Conservation (phyloP, 1,140 invertebrate genomes). For the Platyura marginata region DNA sequence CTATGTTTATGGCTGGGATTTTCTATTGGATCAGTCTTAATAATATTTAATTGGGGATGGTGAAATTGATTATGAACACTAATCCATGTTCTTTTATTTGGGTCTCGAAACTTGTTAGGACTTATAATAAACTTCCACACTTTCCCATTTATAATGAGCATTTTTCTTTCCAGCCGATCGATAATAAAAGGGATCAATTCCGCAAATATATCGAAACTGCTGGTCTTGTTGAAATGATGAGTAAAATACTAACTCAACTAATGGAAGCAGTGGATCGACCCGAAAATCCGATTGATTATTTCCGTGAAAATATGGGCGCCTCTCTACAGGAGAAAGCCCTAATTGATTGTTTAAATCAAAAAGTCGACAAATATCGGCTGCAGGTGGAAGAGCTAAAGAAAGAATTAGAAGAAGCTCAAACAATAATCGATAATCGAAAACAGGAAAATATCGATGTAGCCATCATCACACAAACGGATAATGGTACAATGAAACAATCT, state of each 20-base stretch:
- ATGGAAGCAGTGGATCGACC: constrained; percentile 83
- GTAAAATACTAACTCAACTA: constrained; percentile 65
- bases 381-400: constrained; percentile 13
- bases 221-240: constrained; percentile 80
- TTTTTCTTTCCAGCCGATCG: constrained; percentile 36
- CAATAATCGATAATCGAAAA: no score
- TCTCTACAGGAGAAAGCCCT: constrained; percentile 15
- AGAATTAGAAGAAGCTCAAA: no score
- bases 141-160: not conserved
- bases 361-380: constrained; percentile 2
- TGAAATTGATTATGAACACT: no score
- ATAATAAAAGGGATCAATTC: constrained; percentile 83
- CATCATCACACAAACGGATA: no score
- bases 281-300: constrained; percentile 72
- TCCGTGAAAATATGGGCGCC: constrained; percentile 31
- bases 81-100: no score
- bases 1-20: no score
- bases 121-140: no score
- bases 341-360: constrained; percentile 16
- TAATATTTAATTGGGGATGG: no score
- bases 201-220: constrained; percentile 78
- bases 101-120: no score
- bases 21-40: no score
- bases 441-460: no score
- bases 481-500: no score